Evolutionary conservation across 2,888 invertebrate genomes (phyloP), one percentile per base, ranked within the genome.

Genomic region (Cephus pygmeus): DNA sequence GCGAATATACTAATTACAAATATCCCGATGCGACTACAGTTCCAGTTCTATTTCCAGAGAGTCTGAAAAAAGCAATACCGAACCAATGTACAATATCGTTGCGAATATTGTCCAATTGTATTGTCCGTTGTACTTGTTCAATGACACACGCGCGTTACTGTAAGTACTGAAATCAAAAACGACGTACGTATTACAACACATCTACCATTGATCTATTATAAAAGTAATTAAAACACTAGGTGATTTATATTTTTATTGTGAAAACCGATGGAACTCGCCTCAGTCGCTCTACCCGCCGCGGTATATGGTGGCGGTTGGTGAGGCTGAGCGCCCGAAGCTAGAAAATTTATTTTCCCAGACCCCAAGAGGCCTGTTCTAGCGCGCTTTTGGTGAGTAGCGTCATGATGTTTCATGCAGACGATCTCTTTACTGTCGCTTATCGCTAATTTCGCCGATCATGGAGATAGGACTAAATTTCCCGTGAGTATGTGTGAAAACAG

Each of bases 41-140:
- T 90, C 90, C 85, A 90, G 89, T 90, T 90, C 90, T 91, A 91
- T 91, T 91, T 91, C 91, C 91, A 91, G 91, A 83, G 83, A 91
- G 90, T 91, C 92, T 92, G 91, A 91, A 92, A 91, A 91, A 91
- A 88, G 90, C 91, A 90, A 90, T 90, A 90, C 89, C 90, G 89
- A 91, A 90, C 90, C 87, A 88, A 89, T 90, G 90, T 91, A 90
- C 90, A 90, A 91, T 90, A 90, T 90, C 88, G 87, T 90, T 90
- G 88, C 88, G 88, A 90, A 88, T 90, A 90, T 90, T 90, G 90
- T 91, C 89, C 88, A 88, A 88, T 89, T 88, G 87, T 91, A 89
- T 89, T 56, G 87, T 90, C 56, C 87, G 88, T 88, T 87, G 90
- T 90, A 90, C 89, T 91, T 91, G 90, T 91, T 56, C 88, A 88